These are phyloP conservation scores for Phoenoteleia sp. DNA, from an alignment of 2,888 invertebrate species.

Conservation along the genomic window DNA sequence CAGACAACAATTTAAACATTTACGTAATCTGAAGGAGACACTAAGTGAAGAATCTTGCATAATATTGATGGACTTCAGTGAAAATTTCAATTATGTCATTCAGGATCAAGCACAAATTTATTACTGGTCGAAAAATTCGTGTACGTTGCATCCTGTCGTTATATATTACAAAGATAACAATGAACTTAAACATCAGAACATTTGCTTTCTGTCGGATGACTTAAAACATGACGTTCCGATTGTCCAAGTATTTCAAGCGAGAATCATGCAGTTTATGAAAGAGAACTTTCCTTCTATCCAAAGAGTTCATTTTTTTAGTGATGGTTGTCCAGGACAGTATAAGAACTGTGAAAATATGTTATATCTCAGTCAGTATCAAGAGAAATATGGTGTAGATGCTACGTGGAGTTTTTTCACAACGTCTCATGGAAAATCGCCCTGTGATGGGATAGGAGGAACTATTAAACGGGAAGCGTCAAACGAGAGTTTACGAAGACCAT, in stretches of 20 bases:
- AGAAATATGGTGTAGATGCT: conserved; percentile 3
- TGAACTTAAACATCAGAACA: conserved; percentile 3
- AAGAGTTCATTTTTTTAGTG: conserved; percentile 38
- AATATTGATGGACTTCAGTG: conserved; percentile 44
- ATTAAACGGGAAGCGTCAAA: conserved; percentile 40
- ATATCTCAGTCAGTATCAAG: not conserved
- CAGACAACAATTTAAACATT: not conserved
- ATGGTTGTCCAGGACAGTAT: conserved; percentile 43
- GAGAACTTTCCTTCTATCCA: not conserved
- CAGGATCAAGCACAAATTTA: conserved; percentile 42
- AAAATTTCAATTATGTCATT: conserved; percentile 35
- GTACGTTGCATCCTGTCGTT: conserved; percentile 37
- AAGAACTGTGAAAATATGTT: conserved; percentile 24
- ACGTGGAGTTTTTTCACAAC: conserved; percentile 34
- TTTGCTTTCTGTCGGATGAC: conserved; percentile 45
- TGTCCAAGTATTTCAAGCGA: conserved; percentile 16
- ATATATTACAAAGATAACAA: conserved; percentile 37
- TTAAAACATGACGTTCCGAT: conserved; percentile 43
- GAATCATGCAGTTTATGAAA: conserved; percentile 30
- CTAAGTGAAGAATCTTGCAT: conserved; percentile 7
- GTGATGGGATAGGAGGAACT: conserved; percentile 31
- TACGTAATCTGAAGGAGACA: not conserved
- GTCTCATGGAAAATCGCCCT: conserved; percentile 39
- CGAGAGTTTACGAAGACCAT: conserved; percentile 39
- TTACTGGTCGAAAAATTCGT: conserved; percentile 37